These are phyloP conservation scores for Trogon surrucura DNA, from an alignment of 2,113 vertebrate genomes.

Conservation along the genomic window DNA sequence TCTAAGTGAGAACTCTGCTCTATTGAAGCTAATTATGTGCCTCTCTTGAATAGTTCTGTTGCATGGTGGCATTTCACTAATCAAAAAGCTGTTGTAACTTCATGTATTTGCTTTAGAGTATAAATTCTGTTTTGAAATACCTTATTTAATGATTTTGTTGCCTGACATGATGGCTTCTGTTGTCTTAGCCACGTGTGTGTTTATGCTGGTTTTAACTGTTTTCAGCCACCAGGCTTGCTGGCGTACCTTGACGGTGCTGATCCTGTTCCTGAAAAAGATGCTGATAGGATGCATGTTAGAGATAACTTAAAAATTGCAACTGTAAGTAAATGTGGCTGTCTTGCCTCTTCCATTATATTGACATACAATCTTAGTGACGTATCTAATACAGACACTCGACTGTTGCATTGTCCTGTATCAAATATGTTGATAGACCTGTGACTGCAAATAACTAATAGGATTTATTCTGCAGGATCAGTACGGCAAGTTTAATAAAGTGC, in stretches of 20 bases:
- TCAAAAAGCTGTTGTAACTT: neutral
- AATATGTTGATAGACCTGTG: neutral
- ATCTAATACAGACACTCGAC: neutral
- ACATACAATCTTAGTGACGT: neutral
- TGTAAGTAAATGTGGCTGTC: slow-evolving; percentile 74
- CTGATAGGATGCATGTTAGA: slow-evolving; percentile 95
- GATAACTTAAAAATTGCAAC: slow-evolving; percentile 97
- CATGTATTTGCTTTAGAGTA: neutral
- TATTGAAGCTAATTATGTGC: neutral
- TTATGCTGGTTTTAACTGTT: slow-evolving; percentile 17
- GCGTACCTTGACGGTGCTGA: slow-evolving; percentile 93
- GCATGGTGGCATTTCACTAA: neutral
- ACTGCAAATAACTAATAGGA: neutral
- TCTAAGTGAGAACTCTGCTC: neutral
- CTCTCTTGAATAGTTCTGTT: neutral
- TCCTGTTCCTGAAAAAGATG: slow-evolving; percentile 92
- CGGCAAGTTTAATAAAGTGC: slow-evolving; percentile 92
- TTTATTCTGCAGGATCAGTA: slow-evolving; percentile 88
- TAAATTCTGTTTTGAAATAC: neutral
- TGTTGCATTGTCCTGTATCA: neutral
- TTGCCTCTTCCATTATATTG: neutral
- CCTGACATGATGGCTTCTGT: neutral
- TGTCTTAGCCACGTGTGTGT: neutral
- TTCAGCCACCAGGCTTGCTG: slow-evolving; percentile 91
- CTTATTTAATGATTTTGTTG: neutral